These are phyloP conservation scores for Heliconius sara DNA, from an alignment of 2,888 invertebrate species.

Conservation along the genomic window DNA sequence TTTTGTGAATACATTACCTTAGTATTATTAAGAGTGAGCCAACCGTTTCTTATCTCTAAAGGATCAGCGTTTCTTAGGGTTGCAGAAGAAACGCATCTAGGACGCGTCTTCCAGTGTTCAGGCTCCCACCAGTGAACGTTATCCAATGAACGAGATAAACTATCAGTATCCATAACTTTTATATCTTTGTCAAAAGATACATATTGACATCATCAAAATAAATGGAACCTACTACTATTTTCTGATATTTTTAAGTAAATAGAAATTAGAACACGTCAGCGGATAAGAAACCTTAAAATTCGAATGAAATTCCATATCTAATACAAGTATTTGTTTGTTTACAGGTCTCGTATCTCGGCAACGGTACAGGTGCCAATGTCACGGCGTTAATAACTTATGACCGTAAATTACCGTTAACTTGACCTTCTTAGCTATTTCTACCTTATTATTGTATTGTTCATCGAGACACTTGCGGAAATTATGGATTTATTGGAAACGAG, in stretches of 20 bases:
- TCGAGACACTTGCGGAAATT: conserved; percentile 28
- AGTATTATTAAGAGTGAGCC: conserved; percentile 68
- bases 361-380: conserved; percentile 76
- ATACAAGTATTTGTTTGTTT: conserved; percentile 62
- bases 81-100: conserved; percentile 64
- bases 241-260: not conserved
- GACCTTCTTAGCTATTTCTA: conserved; percentile 56
- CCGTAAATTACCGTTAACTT: conserved; percentile 61
- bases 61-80: conserved; percentile 68
- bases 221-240: not conserved
- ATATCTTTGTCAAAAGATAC: not conserved
- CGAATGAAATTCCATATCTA: conserved; percentile 59
- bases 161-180: conserved; percentile 61
- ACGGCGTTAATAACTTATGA: conserved; percentile 68
- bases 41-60: conserved; percentile 72
- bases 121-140: conserved; percentile 76
- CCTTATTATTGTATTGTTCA: conserved; percentile 27
- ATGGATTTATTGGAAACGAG: conserved; percentile 10
- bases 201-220: not conserved
- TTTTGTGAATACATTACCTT: conserved; percentile 58
- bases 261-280: not conserved
- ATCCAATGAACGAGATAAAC: conserved; percentile 66
- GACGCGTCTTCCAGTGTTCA: conserved; percentile 64
- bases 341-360: conserved; percentile 67
- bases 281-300: not conserved